A percentile compares a stretch with the other conserved stretches of the same genome.
Evolutionary conservation across 2,797 vertebrate genomes (phyloP).

Genomic region (Crocodylus rhombifer): DNA sequence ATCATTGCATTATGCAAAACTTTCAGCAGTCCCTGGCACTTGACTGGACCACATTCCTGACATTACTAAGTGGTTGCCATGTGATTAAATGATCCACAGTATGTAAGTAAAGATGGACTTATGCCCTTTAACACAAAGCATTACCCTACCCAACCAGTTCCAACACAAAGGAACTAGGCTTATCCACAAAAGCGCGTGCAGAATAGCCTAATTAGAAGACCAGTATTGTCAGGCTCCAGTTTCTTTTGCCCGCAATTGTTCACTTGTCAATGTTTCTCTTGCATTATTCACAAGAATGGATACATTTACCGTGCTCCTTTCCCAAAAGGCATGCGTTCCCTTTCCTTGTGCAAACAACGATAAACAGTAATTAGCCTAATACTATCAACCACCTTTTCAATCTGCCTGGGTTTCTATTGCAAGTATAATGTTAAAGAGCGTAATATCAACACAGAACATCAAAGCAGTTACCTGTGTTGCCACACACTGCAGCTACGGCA

Average conservation of each 20-base stretch:
- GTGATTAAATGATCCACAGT: not conserved
- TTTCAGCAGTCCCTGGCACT: not conserved
- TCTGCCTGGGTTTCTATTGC: not conserved
- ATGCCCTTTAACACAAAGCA: not conserved
- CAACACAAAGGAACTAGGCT: not conserved
- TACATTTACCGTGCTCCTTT: not conserved
- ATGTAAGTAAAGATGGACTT: not conserved
- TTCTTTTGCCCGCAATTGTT: not conserved
- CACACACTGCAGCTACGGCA: accelerated
- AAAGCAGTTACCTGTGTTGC: not conserved
- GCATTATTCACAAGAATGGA: not conserved
- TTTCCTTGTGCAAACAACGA: not conserved
- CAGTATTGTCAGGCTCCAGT: not conserved
- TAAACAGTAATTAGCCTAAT: slow-evolving; percentile 1
- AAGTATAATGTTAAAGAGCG: not conserved
- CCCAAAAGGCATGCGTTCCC: not conserved
- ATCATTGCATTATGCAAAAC: not conserved
- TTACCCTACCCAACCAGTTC: not conserved
- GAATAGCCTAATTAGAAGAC: not conserved
- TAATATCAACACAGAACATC: accelerated
- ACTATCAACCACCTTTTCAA: not conserved
- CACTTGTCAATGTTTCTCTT: not conserved
- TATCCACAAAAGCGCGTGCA: not conserved
- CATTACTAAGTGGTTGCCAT: not conserved
- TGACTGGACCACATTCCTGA: not conserved